phyloP scores from a whole-genome alignment of 2,113 vertebrate species.

The Tachuris rubrigastra region DNA sequence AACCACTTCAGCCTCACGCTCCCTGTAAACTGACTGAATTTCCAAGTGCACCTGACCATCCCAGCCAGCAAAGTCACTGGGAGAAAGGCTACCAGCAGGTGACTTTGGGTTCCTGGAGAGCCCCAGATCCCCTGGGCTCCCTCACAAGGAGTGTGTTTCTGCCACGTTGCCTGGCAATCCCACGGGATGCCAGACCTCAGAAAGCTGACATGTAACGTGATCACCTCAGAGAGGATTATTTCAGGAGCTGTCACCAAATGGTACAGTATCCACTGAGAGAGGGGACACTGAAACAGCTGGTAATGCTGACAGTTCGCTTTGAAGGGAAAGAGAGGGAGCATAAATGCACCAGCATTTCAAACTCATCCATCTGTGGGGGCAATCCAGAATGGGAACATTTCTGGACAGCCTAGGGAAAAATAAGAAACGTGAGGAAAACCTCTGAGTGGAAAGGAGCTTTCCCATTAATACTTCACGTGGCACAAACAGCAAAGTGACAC shows the following conservation, averaged over 20 bases:
- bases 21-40: not conserved
- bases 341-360: not conserved
- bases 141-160: not conserved
- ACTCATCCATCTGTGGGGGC: rapidly evolving
- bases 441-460: not conserved
- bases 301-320: not conserved
- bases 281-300: constrained; percentile 7
- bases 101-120: not conserved
- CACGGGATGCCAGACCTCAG: not conserved
- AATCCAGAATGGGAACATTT: not conserved
- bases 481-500: not conserved
- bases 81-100: not conserved
- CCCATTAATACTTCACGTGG: not conserved
- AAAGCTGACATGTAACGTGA: not conserved
- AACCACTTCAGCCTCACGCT: not conserved
- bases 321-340: not conserved
- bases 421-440: not conserved
- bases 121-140: not conserved
- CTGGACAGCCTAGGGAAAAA: not conserved
- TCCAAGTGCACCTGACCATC: not conserved
- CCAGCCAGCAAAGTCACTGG: not conserved
- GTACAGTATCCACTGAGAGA: not conserved
- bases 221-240: not conserved
- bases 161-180: constrained; percentile 33
- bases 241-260: constrained; percentile 8